Percentiles rank a stretch among this genome's conserved stretches.
These are phyloP conservation scores for Ailurus styani DNA, from an alignment of 2,113 vertebrate species.

Conservation along the genomic window DNA sequence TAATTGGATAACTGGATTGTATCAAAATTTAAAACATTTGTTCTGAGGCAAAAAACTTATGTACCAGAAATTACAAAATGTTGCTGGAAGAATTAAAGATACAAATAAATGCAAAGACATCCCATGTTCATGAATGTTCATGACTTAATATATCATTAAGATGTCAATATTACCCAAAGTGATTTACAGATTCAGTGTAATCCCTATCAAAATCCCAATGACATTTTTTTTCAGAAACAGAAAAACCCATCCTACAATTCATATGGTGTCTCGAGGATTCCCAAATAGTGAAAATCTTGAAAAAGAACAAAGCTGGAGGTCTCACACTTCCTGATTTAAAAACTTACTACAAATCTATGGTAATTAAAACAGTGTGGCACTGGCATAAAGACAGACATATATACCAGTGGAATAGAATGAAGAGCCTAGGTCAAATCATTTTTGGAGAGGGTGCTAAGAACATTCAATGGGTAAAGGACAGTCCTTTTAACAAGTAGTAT, in stretches of 20 bases:
- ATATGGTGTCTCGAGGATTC: background rate
- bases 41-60: background rate
- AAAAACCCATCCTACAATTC: conserved; percentile 41
- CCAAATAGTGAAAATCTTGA: background rate
- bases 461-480: conserved; percentile 8
- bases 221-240: conserved; percentile 17
- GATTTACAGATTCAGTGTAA: background rate
- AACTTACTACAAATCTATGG: background rate
- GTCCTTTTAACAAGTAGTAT: background rate
- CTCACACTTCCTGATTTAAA: conserved; percentile 15
- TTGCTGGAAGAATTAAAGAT: background rate
- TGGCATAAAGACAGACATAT: conserved; percentile 19
- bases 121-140: background rate
- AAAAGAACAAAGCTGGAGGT: conserved; percentile 11
- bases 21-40: conserved; percentile 4
- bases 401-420: background rate
- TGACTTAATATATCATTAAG: background rate
- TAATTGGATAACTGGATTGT: background rate
- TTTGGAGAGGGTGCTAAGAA: background rate
- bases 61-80: conserved; percentile 11
- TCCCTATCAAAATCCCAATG: conserved; percentile 21
- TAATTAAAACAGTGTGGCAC: conserved; percentile 7
- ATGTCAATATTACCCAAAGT: background rate
- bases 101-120: background rate
- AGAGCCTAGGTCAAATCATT: background rate